Evolutionary conservation across 2,888 invertebrate species (phyloP), one percentile per base, ranked within the genome.

Genomic region (Eupithecia abbreviata): DNA sequence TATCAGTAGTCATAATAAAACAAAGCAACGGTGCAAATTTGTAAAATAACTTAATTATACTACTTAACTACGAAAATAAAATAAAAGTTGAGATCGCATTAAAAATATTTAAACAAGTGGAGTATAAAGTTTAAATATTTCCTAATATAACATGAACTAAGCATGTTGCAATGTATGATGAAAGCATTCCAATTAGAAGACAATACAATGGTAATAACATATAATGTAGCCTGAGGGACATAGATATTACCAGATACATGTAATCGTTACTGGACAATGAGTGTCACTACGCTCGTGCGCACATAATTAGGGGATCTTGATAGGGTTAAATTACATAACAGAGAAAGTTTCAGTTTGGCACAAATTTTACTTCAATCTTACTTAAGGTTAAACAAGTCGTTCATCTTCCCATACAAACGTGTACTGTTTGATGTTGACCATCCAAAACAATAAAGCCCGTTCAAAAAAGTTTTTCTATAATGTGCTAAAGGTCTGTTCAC

Each of bases 231-330:
- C 80, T 79, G 79, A 77, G 70, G 78, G 67, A 79, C 79, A 82
- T 90, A 80, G 78, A 82, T 90, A 90, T 86, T 89, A 92, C 90
- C 90, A 82, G 83, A 85, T 85, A 89, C 87, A 83, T 85, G 80
- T 81, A 80, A 85, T 86, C 85, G 87, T 88, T 88, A 84, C 85
- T 83, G 88, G 89, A 85, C 86, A 86, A 88, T 92, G 92, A 90
- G 88, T 88, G 85, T 88, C 87, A 87, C 87, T 88, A 86, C 91
- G 90, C 86, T 93, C 92, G 92, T 92, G 92, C 90, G 90, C 87
- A 87, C 88, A 85, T 88, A 87, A 89, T 91, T 90, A 91, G 84
- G 77, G 77, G 77, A 80, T 83, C 84, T 84, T 84, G 84, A 84
- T 84, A 74, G 76, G 82, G 68, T 76, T 76, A 73, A 69, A 78